Percentiles rank a stretch among this genome's conserved stretches.
Conservation (phyloP, 2,113 vertebrate species). For the Prunella himalayana region DNA sequence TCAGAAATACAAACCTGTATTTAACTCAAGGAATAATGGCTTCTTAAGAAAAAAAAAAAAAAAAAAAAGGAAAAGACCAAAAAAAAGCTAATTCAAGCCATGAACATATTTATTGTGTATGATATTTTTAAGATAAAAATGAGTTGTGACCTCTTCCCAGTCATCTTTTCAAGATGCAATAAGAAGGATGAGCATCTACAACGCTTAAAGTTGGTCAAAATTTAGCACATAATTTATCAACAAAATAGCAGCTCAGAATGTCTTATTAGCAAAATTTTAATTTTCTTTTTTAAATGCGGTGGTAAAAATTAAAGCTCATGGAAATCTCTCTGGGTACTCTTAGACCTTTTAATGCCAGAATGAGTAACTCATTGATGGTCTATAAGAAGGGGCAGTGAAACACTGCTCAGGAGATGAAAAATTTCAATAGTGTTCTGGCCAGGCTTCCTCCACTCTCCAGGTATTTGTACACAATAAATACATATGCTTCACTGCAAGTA, state of each 20-base stretch:
- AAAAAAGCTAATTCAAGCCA: not conserved
- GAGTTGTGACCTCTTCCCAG: not conserved
- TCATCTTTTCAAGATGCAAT: not conserved
- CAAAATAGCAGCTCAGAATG: not conserved
- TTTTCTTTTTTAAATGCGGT: not conserved
- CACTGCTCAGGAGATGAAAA: not conserved
- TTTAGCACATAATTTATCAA: not conserved
- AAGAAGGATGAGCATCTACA: not conserved
- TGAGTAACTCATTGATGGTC: not conserved
- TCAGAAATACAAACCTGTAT: not conserved
- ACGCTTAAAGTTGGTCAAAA: not conserved
- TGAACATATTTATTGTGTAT: not conserved
- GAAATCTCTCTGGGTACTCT: not conserved
- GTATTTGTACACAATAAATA: not conserved
- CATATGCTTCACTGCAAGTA: not conserved
- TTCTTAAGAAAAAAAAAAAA: not conserved
- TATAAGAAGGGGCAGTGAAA: not conserved
- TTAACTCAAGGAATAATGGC: not conserved
- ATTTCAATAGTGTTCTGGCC: not conserved
- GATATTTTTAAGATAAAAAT: not conserved
- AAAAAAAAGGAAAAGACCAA: not conserved
- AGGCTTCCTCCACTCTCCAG: not conserved
- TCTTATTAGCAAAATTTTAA: not conserved
- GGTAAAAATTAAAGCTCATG: not conserved
- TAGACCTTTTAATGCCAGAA: not conserved